A percentile compares a stretch with the other conserved stretches of the same genome.
Evolutionary conservation across 2,113 vertebrate species (phyloP).

Genomic region (Castor canadensis): DNA sequence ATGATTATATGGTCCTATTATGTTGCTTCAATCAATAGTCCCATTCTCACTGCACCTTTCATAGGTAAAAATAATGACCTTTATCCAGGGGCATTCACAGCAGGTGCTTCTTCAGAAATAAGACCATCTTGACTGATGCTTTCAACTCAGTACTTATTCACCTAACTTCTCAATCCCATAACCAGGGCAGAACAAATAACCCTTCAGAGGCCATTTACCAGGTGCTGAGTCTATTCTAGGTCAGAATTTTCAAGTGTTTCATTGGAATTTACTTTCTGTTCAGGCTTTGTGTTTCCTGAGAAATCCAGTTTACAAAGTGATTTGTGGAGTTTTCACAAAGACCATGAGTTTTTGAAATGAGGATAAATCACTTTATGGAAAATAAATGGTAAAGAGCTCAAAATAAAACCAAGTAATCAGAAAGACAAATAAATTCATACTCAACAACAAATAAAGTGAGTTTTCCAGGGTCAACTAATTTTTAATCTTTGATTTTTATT

Average conservation of each 20-base stretch:
- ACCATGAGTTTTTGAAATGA: slow-evolving; percentile 32
- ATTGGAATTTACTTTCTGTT: slow-evolving; percentile 53
- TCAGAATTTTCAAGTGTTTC: slow-evolving; percentile 64
- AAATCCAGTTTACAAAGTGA: slow-evolving; percentile 26
- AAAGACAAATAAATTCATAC: background rate
- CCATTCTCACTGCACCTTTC: background rate
- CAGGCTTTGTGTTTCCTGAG: background rate
- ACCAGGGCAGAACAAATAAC: slow-evolving; percentile 53
- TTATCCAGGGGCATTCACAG: background rate
- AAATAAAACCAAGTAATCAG: background rate
- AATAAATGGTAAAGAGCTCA: slow-evolving; percentile 53
- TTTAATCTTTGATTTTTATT: slow-evolving; percentile 63
- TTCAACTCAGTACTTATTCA: slow-evolving; percentile 63
- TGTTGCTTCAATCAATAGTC: slow-evolving; percentile 22
- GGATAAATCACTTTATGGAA: slow-evolving; percentile 53
- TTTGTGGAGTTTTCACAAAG: slow-evolving; percentile 45
- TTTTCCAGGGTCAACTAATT: slow-evolving; percentile 41
- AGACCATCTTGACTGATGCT: slow-evolving; percentile 71
- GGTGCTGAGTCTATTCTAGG: background rate
- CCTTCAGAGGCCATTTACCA: background rate
- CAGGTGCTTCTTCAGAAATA: slow-evolving; percentile 64
- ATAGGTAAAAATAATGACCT: slow-evolving; percentile 21
- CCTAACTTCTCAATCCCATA: background rate
- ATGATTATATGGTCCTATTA: slow-evolving; percentile 41
- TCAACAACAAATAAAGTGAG: background rate